Evolutionary conservation across 1,140 invertebrate genomes (phyloP), one percentile per base, ranked within the genome.

Genomic region (Drosophila melanica): DNA sequence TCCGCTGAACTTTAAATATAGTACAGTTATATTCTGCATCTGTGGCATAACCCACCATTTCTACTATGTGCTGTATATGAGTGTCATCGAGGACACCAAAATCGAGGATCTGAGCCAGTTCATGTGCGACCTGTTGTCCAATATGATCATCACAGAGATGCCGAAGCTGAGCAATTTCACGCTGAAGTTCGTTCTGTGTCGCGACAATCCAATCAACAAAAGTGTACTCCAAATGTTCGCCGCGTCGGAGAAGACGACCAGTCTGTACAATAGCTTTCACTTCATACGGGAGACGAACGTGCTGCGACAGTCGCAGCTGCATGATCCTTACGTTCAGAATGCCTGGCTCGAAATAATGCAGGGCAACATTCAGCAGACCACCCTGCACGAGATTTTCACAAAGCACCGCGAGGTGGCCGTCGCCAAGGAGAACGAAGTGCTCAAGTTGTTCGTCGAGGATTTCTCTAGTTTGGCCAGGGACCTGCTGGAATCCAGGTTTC

Each of bases 271-370:
- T 16, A 33, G 30, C 0, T 76, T 64, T 23, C 57, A 20, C 3
- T 60, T 73, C 6, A 71, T 79, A 3, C 47, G 41, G 0, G 76
- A 79, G 0, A 37, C 73, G 1, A 37, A 11, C 6, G 14, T 47
- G 12, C 11, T 71, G 12, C 53, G 57, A 16, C 16, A 48, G 9
- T 11, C 18, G 0, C 37, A 72, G 4, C 6, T 76, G 8, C 57
- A 72, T 4, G 41, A 67, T 64, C 73, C 76, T 0, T 76, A 77
- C 20, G 39, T 62, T 0, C 69, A 77, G 39, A 27, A 16, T 0
- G 77, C 74, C 11, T 77, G 59, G 44, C 14, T 35, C 5, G 60
- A 67, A 11, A 66, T 81, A 2, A 63, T 80, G 51, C 57, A 66
- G 2, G 68, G 50, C n/a, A 35, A 59, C 0, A 48, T 78, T 2